Percentiles rank a stretch among this genome's conserved stretches.
Evolutionary conservation across 2,113 vertebrate species (phyloP).

Genomic region (Pheucticus melanocephalus): DNA sequence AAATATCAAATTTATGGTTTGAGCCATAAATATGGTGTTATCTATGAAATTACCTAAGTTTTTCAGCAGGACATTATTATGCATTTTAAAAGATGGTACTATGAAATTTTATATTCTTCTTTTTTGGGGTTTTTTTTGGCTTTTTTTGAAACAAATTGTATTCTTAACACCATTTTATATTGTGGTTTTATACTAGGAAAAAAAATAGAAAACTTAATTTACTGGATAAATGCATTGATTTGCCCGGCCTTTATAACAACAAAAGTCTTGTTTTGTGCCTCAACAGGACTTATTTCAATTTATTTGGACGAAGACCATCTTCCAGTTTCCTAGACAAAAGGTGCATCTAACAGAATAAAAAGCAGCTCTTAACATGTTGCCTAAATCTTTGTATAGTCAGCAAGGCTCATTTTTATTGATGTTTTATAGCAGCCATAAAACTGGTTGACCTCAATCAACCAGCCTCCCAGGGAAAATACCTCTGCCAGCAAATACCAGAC

Average conservation of each 20-base stretch:
- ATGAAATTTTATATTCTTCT: background rate
- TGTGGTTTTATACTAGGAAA: background rate
- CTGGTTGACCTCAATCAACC: background rate
- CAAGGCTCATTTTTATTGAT: background rate
- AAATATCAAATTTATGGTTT: background rate
- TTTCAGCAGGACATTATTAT: background rate
- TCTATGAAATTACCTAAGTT: background rate
- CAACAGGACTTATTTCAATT: background rate
- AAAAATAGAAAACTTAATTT: background rate
- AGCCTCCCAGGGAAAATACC: background rate
- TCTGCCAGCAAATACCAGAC: background rate
- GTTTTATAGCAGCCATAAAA: background rate
- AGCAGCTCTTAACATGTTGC: background rate
- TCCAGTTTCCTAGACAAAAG: background rate
- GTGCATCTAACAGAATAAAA: background rate
- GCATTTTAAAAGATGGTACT: background rate
- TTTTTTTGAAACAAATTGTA: background rate
- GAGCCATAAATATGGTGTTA: background rate
- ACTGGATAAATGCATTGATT: background rate
- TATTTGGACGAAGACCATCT: background rate
- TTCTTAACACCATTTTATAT: background rate
- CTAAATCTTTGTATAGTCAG: background rate
- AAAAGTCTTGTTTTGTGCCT: background rate
- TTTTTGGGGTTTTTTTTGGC: no score
- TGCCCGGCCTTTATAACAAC: background rate